Conservation (phyloP, 2,113 vertebrate genomes). For the Sylvietta virens region DNA sequence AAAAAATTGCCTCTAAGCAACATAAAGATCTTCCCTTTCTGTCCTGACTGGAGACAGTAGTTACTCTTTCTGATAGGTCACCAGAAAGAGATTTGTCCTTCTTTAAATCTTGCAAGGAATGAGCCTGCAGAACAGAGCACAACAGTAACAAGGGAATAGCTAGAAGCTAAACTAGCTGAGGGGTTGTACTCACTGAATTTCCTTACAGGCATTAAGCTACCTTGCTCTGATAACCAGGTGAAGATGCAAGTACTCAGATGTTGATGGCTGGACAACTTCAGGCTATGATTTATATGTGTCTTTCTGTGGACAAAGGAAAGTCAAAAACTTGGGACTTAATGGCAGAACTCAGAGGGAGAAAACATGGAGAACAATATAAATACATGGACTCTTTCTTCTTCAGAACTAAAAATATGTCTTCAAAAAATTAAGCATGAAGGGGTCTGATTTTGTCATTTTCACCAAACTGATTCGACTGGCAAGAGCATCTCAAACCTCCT, state of each 20-base stretch:
- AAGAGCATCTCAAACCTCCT: rapidly evolving
- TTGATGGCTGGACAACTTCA: background rate
- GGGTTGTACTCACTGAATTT: background rate
- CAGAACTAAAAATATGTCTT: background rate
- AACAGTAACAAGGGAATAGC: background rate
- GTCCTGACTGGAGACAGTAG: background rate
- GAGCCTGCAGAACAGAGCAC: background rate
- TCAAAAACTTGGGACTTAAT: background rate
- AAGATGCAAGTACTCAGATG: background rate
- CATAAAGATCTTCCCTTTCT: background rate
- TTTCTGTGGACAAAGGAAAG: background rate
- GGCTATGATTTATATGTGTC: background rate
- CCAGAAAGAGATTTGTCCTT: background rate
- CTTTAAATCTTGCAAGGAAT: background rate
- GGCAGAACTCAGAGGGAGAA: background rate
- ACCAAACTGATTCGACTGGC: background rate
- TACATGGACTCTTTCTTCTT: background rate
- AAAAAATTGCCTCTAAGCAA: background rate
- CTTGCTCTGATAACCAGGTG: background rate
- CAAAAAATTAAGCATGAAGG: background rate
- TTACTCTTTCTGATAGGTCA: background rate
- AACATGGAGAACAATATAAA: background rate
- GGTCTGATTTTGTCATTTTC: background rate
- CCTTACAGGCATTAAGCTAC: background rate
- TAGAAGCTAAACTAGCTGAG: background rate